Evolutionary conservation across 2,113 vertebrate species (phyloP).

Genomic region (Caracal caracal): DNA sequence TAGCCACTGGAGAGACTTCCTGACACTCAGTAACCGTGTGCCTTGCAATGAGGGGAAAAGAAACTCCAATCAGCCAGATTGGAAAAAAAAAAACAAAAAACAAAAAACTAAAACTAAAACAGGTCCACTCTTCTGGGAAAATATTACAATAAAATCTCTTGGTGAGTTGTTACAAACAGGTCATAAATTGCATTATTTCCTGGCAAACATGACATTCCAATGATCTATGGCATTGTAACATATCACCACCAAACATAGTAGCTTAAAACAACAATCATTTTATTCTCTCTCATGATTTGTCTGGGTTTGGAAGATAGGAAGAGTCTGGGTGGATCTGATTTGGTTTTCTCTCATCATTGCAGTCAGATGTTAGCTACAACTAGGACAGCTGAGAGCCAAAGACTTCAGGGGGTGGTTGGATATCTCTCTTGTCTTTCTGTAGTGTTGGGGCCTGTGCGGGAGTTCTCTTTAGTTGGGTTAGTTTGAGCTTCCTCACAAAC

Average conservation of each 20-base stretch:
- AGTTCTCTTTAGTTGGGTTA: not conserved
- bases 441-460: not conserved
- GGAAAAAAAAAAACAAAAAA: not conserved
- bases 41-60: not conserved
- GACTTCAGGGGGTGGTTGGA: too few relatives aligned
- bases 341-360: not conserved
- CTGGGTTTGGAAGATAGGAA: not conserved
- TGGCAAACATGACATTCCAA: not conserved
- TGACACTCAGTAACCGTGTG: not conserved
- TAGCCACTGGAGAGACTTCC: not conserved
- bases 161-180: not conserved
- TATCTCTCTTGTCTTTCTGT: not conserved
- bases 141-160: not conserved
- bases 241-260: not conserved
- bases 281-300: not conserved
- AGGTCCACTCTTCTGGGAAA: not conserved
- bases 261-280: not conserved
- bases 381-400: not conserved
- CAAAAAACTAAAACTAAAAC: not conserved
- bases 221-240: not conserved
- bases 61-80: not conserved
- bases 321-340: not conserved
- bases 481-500: not conserved
- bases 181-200: not conserved
- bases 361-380: not conserved